Evolutionary conservation across 2,888 invertebrate genomes (phyloP), one percentile per base, ranked within the genome.

Genomic region (Girardia tigrina): DNA sequence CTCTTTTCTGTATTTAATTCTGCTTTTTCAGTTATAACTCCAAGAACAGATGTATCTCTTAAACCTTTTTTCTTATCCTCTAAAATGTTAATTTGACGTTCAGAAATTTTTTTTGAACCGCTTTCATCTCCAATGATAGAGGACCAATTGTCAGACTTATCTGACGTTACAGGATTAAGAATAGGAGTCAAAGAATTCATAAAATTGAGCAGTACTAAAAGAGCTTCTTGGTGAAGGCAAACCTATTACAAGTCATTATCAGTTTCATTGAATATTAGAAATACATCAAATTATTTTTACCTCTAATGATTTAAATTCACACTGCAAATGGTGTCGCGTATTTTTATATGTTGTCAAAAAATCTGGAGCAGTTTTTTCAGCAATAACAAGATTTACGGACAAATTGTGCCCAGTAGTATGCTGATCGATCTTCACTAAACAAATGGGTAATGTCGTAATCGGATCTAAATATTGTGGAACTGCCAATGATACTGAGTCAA

Each of bases 251-350:
- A n/a, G n/a, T n/a, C n/a, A n/a, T n/a, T n/a, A n/a, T n/a, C 36
- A 36, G 8, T 36, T 36, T 36, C 12, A 16, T 12, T 8, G 36
- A 16, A 36, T 36, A 12, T 36, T 36, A 36, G 16, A 36, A 16
- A 12, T 36, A 12, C 36, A 36, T 36, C 36, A 36, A 36, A 12
- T 36, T 26, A 12, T 6, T n/a, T n/a, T 71, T 74, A 94, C 83
- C 79, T 89, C 88, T 23, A 97, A 84, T 20, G 88, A 88, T 0
- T 90, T 89, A 82, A 97, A 91, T 79, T 90, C 88, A n/a, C 92
- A 86, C 77, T 87, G 86, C n/a, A 95, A 86, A 69, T 88, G 83
- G 82, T 92, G 83, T 70, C 82, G 82, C 2, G 90, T 81, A 90
- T 89, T n/a, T 89, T 90, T 79, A 81, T 85, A 86, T 1, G 81